phyloP scores from a whole-genome alignment of 2,888 invertebrate genomes.

The Seladonia tumulorum region DNA sequence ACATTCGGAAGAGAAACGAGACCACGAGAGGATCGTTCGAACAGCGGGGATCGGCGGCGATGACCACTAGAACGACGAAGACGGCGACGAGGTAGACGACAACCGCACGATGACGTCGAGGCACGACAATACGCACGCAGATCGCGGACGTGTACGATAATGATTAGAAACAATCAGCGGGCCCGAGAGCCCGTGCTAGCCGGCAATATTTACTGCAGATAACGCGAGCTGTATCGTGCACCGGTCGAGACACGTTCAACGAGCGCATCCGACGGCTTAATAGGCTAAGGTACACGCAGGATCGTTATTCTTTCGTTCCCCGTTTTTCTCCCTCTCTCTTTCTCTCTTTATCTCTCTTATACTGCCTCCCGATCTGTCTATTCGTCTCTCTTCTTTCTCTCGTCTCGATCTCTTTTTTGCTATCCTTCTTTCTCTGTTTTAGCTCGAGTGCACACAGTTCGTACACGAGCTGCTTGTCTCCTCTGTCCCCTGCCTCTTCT shows the following conservation, averaged over 20 bases:
- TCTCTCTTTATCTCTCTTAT: slow-evolving; percentile 5
- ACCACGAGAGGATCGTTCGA: background rate
- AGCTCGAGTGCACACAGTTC: slow-evolving; percentile 27
- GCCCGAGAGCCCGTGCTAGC: slow-evolving; percentile 29
- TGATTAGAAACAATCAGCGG: slow-evolving; percentile 55
- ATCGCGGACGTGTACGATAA: slow-evolving; percentile 53
- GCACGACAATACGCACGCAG: slow-evolving; percentile 29
- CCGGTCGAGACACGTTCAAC: slow-evolving; percentile 57
- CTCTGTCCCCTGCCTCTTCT: slow-evolving; percentile 22
- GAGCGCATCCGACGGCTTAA: slow-evolving; percentile 61
- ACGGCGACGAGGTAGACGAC: background rate
- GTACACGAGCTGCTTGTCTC: slow-evolving; percentile 23
- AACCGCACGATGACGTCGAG: slow-evolving; percentile 8
- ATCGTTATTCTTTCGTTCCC: slow-evolving; percentile 38
- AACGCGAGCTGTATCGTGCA: slow-evolving; percentile 61
- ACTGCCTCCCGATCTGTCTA: background rate
- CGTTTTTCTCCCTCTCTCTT: slow-evolving; percentile 23
- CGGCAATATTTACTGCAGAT: slow-evolving; percentile 66
- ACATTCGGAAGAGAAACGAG: background rate
- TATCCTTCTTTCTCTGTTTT: slow-evolving; percentile 41
- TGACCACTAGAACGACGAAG: slow-evolving; percentile 14
- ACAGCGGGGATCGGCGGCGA: background rate
- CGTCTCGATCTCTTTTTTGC: slow-evolving; percentile 27
- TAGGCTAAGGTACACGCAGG: slow-evolving; percentile 61
- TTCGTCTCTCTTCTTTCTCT: slow-evolving; percentile 19